Percentiles rank a stretch among this genome's conserved stretches.
phyloP scores from a whole-genome alignment of 2,888 invertebrate genomes.

The Heliconius ismenius region DNA sequence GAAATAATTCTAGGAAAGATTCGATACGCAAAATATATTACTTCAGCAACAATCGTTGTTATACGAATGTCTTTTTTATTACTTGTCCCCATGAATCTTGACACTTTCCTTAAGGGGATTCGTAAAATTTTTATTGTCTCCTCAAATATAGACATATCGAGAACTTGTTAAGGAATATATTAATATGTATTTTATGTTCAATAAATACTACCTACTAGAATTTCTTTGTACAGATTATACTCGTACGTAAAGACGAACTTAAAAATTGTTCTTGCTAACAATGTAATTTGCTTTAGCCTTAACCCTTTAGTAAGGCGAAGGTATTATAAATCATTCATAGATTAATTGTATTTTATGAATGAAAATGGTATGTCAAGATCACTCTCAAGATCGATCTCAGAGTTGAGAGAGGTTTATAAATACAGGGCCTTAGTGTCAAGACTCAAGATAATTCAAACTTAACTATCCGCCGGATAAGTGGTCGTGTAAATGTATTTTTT shows the following conservation, averaged over 20 bases:
- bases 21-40: background rate
- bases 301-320: no score
- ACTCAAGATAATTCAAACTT: no score
- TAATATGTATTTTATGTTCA: background rate
- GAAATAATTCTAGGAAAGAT: background rate
- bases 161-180: slow-evolving; percentile 17
- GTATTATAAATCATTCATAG: no score
- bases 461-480: no score
- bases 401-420: no score
- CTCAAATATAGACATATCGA: slow-evolving; percentile 18
- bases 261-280: background rate
- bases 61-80: background rate
- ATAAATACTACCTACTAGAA: slow-evolving; percentile 1
- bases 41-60: background rate
- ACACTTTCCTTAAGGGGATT: background rate
- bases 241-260: background rate
- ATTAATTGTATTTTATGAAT: no score
- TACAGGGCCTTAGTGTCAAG: no score
- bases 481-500: no score
- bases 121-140: slow-evolving; percentile 2
- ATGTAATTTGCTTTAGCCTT: background rate
- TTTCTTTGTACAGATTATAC: background rate
- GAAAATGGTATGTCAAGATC: no score
- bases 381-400: no score
- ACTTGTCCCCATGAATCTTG: background rate